Evolutionary conservation across 2,797 vertebrate genomes (phyloP).

Genomic region (Macropodus opercularis): DNA sequence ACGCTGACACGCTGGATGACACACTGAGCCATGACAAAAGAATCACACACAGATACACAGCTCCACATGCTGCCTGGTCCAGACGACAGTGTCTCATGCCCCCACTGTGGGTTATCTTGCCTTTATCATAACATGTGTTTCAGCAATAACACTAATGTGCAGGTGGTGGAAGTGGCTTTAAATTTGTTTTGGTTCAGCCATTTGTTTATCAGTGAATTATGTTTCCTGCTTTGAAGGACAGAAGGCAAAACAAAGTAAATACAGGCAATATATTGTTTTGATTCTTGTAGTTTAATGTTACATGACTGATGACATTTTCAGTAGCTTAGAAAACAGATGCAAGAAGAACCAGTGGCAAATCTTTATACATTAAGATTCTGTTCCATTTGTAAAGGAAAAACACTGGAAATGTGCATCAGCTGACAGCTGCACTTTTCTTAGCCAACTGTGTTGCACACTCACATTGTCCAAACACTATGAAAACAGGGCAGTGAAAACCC

Average conservation of each 20-base stretch:
- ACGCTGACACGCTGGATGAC: constrained; percentile 67
- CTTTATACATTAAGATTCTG: constrained; percentile 17
- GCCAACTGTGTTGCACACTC: constrained; percentile 70
- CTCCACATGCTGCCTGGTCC: constrained; percentile 58
- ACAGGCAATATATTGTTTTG: too few relatives aligned
- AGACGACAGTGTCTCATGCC: constrained; percentile 56
- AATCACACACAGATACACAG: constrained; percentile 62
- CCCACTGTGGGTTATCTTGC: constrained; percentile 20
- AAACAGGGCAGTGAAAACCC: constrained; percentile 52
- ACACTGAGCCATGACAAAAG: constrained; percentile 70
- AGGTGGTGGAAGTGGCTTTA: constrained; percentile 15
- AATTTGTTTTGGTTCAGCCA: constrained; percentile 9
- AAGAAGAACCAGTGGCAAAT: constrained; percentile 24
- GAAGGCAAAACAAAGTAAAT: too few relatives aligned
- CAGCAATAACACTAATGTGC: constrained; percentile 9
- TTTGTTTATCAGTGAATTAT: background rate
- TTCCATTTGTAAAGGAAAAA: constrained; percentile 68
- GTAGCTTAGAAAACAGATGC: background rate
- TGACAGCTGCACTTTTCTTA: constrained; percentile 80
- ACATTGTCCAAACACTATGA: constrained; percentile 45
- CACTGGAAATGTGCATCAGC: constrained; percentile 75
- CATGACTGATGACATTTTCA: background rate
- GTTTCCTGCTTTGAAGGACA: background rate
- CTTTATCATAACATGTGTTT: constrained; percentile 3
- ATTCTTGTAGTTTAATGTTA: background rate